phyloP scores from a whole-genome alignment of 1,140 invertebrate genomes.

The Phocides pigmalion region DNA sequence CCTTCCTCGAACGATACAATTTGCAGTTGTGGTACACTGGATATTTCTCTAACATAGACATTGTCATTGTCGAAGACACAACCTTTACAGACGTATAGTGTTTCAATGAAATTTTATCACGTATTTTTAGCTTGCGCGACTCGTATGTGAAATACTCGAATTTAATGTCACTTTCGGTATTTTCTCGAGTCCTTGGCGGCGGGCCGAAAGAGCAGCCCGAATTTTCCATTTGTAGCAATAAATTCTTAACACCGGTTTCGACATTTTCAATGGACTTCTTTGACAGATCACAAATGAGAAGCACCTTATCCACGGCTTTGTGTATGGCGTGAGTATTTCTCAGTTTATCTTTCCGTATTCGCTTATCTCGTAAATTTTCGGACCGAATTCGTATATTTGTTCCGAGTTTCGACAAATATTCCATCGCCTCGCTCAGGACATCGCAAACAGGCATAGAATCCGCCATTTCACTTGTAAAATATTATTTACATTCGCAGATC shows the following conservation, averaged over 20 bases:
- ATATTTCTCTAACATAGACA: slow-evolving; percentile 55
- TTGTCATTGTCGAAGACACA: slow-evolving; percentile 49
- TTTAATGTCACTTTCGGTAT: slow-evolving; percentile 19
- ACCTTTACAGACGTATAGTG: slow-evolving; percentile 71
- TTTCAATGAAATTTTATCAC: slow-evolving; percentile 58
- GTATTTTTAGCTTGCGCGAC: slow-evolving; percentile 56
- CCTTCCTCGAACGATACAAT: slow-evolving; percentile 50
- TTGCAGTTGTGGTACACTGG: slow-evolving; percentile 68
- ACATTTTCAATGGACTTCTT: slow-evolving; percentile 77
- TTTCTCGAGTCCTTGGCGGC: slow-evolving; percentile 35
- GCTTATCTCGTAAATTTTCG: slow-evolving; percentile 65
- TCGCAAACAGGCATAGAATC: slow-evolving; percentile 64
- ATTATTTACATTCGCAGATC: slow-evolving; percentile 33
- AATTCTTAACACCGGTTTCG: slow-evolving; percentile 63
- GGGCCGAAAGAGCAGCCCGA: slow-evolving; percentile 35
- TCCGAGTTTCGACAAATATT: slow-evolving; percentile 76
- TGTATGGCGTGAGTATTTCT: slow-evolving; percentile 66
- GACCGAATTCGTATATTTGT: slow-evolving; percentile 65
- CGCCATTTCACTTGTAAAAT: slow-evolving; percentile 63
- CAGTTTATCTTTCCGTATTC: slow-evolving; percentile 65
- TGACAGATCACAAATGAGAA: slow-evolving; percentile 73
- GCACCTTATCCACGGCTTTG: slow-evolving; percentile 69
- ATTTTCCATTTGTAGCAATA: slow-evolving; percentile 50
- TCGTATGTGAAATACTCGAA: slow-evolving; percentile 60
- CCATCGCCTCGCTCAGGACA: slow-evolving; percentile 68